These are phyloP conservation scores for Ochropacha duplaris DNA, from an alignment of 2,888 invertebrate genomes.

Conservation along the genomic window DNA sequence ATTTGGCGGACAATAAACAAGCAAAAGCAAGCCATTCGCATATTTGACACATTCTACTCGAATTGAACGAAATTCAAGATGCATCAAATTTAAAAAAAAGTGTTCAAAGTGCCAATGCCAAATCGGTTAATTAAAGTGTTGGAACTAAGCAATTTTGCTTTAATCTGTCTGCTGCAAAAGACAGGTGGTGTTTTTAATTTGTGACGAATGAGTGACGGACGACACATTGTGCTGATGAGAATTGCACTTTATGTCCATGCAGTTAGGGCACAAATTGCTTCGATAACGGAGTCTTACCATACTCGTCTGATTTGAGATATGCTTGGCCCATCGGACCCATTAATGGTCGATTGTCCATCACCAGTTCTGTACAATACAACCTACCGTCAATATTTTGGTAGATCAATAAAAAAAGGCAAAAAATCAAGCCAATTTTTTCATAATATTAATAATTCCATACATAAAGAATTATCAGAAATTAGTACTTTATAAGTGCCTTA, in stretches of 20 bases:
- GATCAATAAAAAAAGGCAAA: neutral
- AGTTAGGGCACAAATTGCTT: constrained; percentile 63
- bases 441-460: too few species aligned
- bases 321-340: constrained; percentile 91
- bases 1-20: too few species aligned
- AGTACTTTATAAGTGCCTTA: too few species aligned
- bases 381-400: constrained; percentile 44
- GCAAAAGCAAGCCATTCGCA: too few species aligned
- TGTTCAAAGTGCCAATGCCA: neutral
- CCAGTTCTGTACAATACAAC: constrained; percentile 81
- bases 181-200: constrained; percentile 46
- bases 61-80: neutral
- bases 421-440: too few species aligned
- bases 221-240: constrained; percentile 44
- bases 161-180: constrained; percentile 57
- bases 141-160: neutral
- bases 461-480: too few species aligned
- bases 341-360: constrained; percentile 90
- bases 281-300: constrained; percentile 85
- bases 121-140: neutral
- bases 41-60: neutral
- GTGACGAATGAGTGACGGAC: constrained; percentile 34
- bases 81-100: neutral
- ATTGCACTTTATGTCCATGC: constrained; percentile 72
- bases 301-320: constrained; percentile 92